Evolutionary conservation across 2,888 invertebrate genomes (phyloP), one percentile per base, ranked within the genome.

Genomic region (Creontiades dilutus): DNA sequence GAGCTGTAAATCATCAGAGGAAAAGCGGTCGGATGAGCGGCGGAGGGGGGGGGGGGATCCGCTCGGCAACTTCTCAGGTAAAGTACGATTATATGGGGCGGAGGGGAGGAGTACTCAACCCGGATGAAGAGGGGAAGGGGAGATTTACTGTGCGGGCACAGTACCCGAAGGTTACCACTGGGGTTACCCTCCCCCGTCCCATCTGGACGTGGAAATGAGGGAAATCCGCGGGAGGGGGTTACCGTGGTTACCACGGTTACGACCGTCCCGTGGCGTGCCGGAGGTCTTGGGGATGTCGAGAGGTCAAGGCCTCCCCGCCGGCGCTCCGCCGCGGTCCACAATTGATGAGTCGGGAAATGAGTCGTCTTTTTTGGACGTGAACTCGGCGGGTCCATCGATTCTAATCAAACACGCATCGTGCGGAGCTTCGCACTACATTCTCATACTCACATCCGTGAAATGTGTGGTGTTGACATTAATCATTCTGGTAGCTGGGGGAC

Each of bases 301-400:
- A 19, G 61, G 61, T 61, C 61, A 61, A 61, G 61, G 61, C 61
- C 61, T 61, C n/a, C 61, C 61, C n/a, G 16, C 61, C 19, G 9
- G 61, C 52, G 37, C 37, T 4, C 37, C n/a, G n/a, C 37, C 37
- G 37, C 2, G 37, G 37, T 37, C 37, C 37, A 37, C 3, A 37
- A 37, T 37, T 37, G 37, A 37, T 37, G 37, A 37, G 2, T 37
- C 37, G 37, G 37, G 37, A 37, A 37, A 37, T 37, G 37, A 37
- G 37, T 37, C 37, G 37, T n/a, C 37, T 7, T 37, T 37, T 7
- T 37, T 37, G 37, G 37, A 37, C 37, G 37, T 37, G 37, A 37
- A 37, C n/a, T n/a, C 7, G 7, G 37, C 7, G 2, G 2, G 2
- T 37, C 37, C 7, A 37, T 37, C 37, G 37, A 37, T 37, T 37